Percentiles rank a stretch among this genome's conserved stretches.
These are phyloP conservation scores for Ormyrus labotus DNA, from an alignment of 2,888 invertebrate species.

Conservation along the genomic window DNA sequence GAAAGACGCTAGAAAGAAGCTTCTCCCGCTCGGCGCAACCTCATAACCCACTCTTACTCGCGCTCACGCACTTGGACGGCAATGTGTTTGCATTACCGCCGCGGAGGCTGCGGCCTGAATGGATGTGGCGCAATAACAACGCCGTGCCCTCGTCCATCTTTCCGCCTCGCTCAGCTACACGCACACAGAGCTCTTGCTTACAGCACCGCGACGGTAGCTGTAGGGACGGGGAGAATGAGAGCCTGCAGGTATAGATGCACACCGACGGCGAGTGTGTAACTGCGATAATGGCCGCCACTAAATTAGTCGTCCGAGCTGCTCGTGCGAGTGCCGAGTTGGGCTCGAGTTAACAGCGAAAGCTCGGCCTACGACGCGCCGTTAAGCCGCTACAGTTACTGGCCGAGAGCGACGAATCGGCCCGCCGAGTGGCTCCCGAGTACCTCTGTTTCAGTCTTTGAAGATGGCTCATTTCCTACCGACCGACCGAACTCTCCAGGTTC, in stretches of 20 bases:
- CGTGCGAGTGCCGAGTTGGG: conserved; percentile 15
- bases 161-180: conserved; percentile 64
- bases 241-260: conserved; percentile 27
- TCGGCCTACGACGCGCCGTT: not conserved
- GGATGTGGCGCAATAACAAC: conserved; percentile 64
- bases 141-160: conserved; percentile 64
- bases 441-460: too few relatives aligned
- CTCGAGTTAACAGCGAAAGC: not conserved
- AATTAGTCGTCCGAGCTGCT: conserved; percentile 63
- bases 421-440: too few relatives aligned
- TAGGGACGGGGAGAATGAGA: not conserved
- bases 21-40: too few relatives aligned
- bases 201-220: not conserved
- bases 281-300: conserved; percentile 67
- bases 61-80: too few relatives aligned
- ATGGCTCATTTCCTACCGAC: too few relatives aligned
- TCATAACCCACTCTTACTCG: too few relatives aligned
- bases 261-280: conserved; percentile 61
- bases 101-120: conserved; percentile 53
- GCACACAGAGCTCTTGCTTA: not conserved
- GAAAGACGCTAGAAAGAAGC: too few relatives aligned
- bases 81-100: conserved; percentile 20
- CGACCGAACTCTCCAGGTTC: too few relatives aligned
- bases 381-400: not conserved
- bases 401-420: too few relatives aligned